These are phyloP conservation scores for Ophion costatus DNA, from an alignment of 2,888 invertebrate species.

Conservation along the genomic window DNA sequence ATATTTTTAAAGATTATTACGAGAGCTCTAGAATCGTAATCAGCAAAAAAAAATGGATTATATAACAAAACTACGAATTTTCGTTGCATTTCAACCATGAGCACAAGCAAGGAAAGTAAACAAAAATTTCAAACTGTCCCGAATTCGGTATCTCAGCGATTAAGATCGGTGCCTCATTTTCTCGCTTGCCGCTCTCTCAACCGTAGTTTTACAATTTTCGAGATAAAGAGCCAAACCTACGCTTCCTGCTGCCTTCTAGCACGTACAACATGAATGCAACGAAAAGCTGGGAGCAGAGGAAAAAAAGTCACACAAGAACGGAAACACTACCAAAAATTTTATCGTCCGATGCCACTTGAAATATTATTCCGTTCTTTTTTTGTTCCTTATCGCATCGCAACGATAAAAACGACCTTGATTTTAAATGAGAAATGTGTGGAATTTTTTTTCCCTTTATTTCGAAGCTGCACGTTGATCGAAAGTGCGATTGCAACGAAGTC, in stretches of 20 bases:
- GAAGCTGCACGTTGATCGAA: neutral
- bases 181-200: slow-evolving; percentile 19
- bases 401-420: slow-evolving; percentile 1
- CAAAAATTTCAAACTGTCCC: neutral
- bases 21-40: no score
- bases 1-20: no score
- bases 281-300: neutral
- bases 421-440: neutral
- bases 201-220: slow-evolving; percentile 2
- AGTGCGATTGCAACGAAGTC: neutral
- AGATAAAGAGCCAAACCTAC: slow-evolving; percentile 24
- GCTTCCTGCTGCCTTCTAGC: neutral
- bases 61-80: neutral
- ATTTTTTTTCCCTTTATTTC: neutral
- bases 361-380: slow-evolving; percentile 23
- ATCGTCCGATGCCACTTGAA: neutral
- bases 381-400: slow-evolving; percentile 7
- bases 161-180: neutral
- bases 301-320: neutral
- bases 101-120: neutral
- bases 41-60: no score
- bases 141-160: neutral
- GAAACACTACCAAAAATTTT: neutral
- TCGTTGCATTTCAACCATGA: neutral
- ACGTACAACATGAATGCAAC: neutral